Base-by-base conservation (phyloP, 1,140 invertebrate genomes). In the Drosophila willistoni region DNA sequence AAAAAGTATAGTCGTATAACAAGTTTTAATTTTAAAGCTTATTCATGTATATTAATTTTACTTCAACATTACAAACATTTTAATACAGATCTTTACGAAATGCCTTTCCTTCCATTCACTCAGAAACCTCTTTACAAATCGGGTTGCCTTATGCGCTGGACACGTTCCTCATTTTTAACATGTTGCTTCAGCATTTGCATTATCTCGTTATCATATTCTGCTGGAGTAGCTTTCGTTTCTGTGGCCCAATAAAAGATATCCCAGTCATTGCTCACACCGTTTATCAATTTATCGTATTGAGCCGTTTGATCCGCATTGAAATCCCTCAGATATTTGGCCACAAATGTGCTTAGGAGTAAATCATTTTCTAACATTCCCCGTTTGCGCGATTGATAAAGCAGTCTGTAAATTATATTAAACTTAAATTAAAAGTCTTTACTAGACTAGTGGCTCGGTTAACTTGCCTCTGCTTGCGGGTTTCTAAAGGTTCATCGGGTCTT, bases 311-410 rank as follows among this genome's bases (percentile, higher is more conserved):
- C 85, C 61, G 95, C 95, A 74, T 93, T 94, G 92, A 99, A 96
- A 1, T 91, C 89, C 61, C 95, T 92, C 17, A 99, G 93, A 92
- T 97, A 95, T 86, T 97, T 96, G 14, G 95, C 95, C 3, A 97
- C 97, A 95, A 99, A 99, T 22, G 97, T 98, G 87, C 97, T 96
- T n/a, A 99, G 93, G 0, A 99, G 92, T 1, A 99, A 93, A 83
- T 98, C 98, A 93, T 99, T 99, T 93, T 99, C 98, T 33, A 99
- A 92, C 96, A 99, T 99, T 42, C 98, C 98, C 74, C 99, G 93
- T 93, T 99, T 99, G 6, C 98, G 95, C 17, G 98, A 99, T 91
- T 99, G 98, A 93, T 99, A 99, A 3, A 98, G 80, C 7, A 99
- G 93, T 77, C 98, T 96, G 92, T 0, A 73, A 66, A 10, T 12